Conservation (phyloP, 2,888 invertebrate genomes). For the Drosophila austrosaltans region DNA sequence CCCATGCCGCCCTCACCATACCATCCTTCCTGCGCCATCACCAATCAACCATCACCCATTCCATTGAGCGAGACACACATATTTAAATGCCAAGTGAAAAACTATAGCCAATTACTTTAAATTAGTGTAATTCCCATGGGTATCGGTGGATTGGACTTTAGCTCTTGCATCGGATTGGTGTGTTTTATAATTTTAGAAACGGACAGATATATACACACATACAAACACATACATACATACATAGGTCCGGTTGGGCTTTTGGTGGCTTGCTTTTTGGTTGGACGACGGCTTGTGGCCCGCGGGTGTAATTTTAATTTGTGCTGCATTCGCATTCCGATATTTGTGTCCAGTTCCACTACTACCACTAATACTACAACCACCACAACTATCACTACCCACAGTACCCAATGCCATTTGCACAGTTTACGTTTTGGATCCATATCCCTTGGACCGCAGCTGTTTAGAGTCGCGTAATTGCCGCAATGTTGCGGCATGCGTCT, state of each 20-base stretch:
- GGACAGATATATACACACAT: slow-evolving; percentile 24
- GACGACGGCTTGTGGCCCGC: slow-evolving; percentile 60
- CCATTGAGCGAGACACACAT: slow-evolving; percentile 60
- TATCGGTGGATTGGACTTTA: slow-evolving; percentile 48
- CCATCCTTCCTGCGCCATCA: background rate
- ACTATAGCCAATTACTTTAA: slow-evolving; percentile 82
- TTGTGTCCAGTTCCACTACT: slow-evolving; percentile 11
- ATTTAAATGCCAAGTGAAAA: slow-evolving; percentile 82
- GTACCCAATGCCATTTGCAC: slow-evolving; percentile 9
- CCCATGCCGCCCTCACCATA: background rate
- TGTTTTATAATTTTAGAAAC: slow-evolving; percentile 50
- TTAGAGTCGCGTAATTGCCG: slow-evolving; percentile 70
- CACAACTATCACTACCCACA: background rate
- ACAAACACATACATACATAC: background rate
- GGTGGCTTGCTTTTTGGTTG: slow-evolving; percentile 12
- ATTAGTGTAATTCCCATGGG: slow-evolving; percentile 83
- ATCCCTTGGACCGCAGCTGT: slow-evolving; percentile 57
- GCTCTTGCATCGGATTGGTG: slow-evolving; percentile 41
- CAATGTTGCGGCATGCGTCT: slow-evolving; percentile 61
- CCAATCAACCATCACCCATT: slow-evolving; percentile 18
- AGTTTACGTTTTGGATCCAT: slow-evolving; percentile 34
- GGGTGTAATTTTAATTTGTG: slow-evolving; percentile 81
- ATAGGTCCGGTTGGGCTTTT: background rate
- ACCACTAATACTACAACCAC: background rate
- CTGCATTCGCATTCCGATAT: slow-evolving; percentile 28